Conservation (phyloP, 2,797 vertebrate genomes). For the Liasis olivaceus region DNA sequence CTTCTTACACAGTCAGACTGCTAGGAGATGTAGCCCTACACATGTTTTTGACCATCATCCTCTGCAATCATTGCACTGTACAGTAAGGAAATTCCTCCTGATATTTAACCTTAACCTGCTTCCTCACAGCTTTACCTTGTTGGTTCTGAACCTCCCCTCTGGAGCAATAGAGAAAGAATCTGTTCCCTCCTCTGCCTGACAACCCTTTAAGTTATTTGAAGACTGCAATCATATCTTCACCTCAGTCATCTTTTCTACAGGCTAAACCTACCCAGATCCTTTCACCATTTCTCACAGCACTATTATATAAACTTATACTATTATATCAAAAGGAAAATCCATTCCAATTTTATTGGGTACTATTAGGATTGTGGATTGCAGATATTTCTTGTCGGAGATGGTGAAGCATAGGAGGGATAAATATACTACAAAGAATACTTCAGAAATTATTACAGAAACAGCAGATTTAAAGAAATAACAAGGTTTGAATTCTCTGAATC, state of each 20-base stretch:
- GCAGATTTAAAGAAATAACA: not conserved
- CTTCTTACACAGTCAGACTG: no score
- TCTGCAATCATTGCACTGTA: not conserved
- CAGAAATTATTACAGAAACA: not conserved
- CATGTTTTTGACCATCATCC: not conserved
- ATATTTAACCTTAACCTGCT: not conserved
- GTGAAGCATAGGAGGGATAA: not conserved
- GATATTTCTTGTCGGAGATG: not conserved
- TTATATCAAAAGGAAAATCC: not conserved
- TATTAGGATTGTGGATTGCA: not conserved
- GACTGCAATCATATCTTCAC: not conserved
- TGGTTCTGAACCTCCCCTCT: not conserved
- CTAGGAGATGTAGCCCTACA: not conserved
- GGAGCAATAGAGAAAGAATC: not conserved
- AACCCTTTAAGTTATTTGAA: not conserved
- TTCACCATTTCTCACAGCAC: not conserved
- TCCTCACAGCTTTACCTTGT: not conserved
- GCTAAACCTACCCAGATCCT: not conserved
- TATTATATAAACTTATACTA: not conserved
- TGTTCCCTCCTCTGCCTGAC: not conserved
- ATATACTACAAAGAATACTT: not conserved
- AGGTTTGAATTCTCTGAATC: not conserved
- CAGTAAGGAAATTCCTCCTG: not conserved
- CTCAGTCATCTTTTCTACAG: not conserved
- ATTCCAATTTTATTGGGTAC: not conserved